Evolutionary conservation across 2,888 invertebrate species (phyloP).

Genomic region (Cinara cedri): DNA sequence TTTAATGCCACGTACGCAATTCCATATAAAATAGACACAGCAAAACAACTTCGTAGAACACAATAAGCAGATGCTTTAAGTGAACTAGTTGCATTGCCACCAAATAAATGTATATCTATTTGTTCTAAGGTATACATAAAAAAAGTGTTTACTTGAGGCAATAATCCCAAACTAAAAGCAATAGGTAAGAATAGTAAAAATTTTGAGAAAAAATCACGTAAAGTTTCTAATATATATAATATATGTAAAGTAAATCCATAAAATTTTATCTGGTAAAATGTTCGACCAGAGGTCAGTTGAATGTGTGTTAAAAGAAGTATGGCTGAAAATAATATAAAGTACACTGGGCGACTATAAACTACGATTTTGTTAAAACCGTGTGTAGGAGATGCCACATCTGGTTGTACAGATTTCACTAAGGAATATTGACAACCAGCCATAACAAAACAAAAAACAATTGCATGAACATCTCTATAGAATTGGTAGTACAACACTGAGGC

Average conservation of each 20-base stretch:
- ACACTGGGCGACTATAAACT: conserved; percentile 69
- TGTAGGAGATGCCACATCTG: conserved; percentile 97
- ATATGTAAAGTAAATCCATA: conserved; percentile 62
- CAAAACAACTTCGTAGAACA: conserved; percentile 78
- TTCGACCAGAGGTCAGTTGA: conserved; percentile 45
- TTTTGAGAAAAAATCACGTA: conserved; percentile 77
- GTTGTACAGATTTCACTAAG: conserved; percentile 95
- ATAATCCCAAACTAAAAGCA: conserved; percentile 91
- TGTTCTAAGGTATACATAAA: conserved; percentile 96
- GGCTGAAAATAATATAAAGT: conserved; percentile 60
- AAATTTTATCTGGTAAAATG: conserved; percentile 48
- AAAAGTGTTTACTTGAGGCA: conserved; percentile 97
- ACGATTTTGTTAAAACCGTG: conserved; percentile 97
- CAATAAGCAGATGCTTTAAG: conserved; percentile 83
- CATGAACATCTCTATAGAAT: conserved; percentile 89
- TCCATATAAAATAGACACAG: conserved; percentile 81
- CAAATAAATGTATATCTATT: conserved; percentile 87
- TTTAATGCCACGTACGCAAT: conserved; percentile 86
- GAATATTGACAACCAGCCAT: conserved; percentile 98
- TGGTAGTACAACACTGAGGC: conserved; percentile 80
- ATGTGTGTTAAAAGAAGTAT: conserved; percentile 59
- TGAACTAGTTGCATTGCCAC: conserved; percentile 86
- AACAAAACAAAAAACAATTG: conserved; percentile 95
- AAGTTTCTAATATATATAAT: conserved; percentile 61
- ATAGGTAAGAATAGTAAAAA: conserved; percentile 90